A percentile compares a stretch with the other conserved stretches of the same genome.
These are phyloP conservation scores for Ardeotis arabs DNA, from an alignment of 2,113 vertebrate genomes.

Conservation along the genomic window DNA sequence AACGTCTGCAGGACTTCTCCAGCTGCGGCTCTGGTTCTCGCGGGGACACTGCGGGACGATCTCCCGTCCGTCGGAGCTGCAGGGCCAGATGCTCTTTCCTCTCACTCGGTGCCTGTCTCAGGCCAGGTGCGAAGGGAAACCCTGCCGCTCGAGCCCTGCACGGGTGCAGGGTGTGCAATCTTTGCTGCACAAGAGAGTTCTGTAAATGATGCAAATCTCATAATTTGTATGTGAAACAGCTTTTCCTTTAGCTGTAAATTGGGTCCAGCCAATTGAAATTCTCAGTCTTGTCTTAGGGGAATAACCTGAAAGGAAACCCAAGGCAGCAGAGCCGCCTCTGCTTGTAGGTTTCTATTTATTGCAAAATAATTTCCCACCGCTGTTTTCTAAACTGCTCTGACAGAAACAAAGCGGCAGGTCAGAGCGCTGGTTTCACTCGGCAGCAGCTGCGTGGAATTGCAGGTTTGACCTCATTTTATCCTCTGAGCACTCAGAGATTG, in stretches of 20 bases:
- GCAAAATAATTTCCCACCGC: slow-evolving; percentile 37
- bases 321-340: background rate
- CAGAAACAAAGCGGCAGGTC: slow-evolving; percentile 49
- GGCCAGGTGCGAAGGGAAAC: background rate
- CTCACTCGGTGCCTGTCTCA: background rate
- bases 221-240: background rate
- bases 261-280: background rate
- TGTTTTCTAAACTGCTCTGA: slow-evolving; percentile 57
- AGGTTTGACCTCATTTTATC: slow-evolving; percentile 75
- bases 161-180: background rate
- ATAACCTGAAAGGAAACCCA: background rate
- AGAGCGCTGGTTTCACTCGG: background rate
- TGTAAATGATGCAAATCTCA: background rate
- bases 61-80: rapidly evolving
- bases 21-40: background rate
- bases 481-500: slow-evolving; percentile 70
- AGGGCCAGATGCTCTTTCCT: background rate
- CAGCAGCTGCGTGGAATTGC: slow-evolving; percentile 49
- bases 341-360: slow-evolving; percentile 28
- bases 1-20: background rate
- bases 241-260: background rate
- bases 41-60: rapidly evolving
- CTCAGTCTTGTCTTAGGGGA: background rate
- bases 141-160: background rate
- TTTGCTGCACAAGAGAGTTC: no score